Evolutionary conservation across 2,888 invertebrate genomes (phyloP).

Genomic region (Ectemnius continuus): DNA sequence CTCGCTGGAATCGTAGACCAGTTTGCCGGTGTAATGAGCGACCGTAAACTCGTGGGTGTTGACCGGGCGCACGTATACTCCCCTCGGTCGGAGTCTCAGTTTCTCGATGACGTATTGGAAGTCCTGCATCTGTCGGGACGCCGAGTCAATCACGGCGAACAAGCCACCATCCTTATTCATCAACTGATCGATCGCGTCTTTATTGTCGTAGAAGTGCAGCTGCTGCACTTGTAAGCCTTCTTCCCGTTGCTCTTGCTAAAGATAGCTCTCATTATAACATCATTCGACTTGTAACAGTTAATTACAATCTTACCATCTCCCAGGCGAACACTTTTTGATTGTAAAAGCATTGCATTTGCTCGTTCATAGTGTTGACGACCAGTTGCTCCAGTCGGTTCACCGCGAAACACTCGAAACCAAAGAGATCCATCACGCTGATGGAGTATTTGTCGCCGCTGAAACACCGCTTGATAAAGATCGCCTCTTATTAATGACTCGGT

Average conservation of each 20-base stretch:
- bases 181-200: constrained; percentile 91
- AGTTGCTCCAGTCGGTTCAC: constrained; percentile 92
- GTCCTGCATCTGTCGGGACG: constrained; percentile 86
- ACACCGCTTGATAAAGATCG: constrained; percentile 52
- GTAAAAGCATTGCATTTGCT: constrained; percentile 95
- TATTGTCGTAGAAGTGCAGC: constrained; percentile 92
- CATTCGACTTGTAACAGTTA: not conserved
- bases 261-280: not conserved
- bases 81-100: constrained; percentile 80
- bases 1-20: constrained; percentile 89
- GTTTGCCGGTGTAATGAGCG: constrained; percentile 94
- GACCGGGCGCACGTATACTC: constrained; percentile 80
- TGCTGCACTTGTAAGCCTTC: constrained; percentile 87
- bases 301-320: constrained; percentile 85
- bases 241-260: constrained; percentile 84
- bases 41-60: constrained; percentile 87
- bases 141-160: constrained; percentile 92
- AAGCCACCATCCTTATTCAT: constrained; percentile 91
- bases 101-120: constrained; percentile 86
- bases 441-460: constrained; percentile 90
- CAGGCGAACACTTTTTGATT: constrained; percentile 94
- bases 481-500: not conserved
- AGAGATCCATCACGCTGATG: constrained; percentile 91
- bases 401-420: constrained; percentile 95
- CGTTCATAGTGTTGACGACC: constrained; percentile 93